Conservation (phyloP, 2,113 vertebrate genomes). For the Cephalophus harveyi region DNA sequence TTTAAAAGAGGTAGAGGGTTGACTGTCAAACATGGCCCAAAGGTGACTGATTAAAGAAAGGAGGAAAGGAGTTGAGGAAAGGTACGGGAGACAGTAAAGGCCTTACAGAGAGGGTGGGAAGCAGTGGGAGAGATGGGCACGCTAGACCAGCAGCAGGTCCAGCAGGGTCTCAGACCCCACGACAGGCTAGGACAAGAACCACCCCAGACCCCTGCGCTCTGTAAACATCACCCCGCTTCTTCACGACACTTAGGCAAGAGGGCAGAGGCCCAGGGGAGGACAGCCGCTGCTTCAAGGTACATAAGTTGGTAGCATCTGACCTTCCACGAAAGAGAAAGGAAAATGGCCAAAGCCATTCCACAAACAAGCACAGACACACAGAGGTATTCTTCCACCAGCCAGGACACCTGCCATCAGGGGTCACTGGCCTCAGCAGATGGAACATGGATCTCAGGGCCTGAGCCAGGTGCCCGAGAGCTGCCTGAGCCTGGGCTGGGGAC, state of each 20-base stretch:
- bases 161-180: background rate
- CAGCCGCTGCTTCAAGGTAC: background rate
- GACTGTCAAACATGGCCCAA: background rate
- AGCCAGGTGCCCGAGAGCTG: background rate
- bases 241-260: background rate
- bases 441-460: background rate
- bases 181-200: background rate
- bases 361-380: background rate
- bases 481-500: background rate
- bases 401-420: background rate
- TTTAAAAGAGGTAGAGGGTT: background rate
- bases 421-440: accelerated
- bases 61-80: accelerated
- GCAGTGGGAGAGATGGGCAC: no score
- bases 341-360: background rate
- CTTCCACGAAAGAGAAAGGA: background rate
- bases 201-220: accelerated
- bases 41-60: background rate
- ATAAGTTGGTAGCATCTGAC: background rate
- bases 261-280: background rate
- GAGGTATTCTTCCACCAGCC: background rate
- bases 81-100: background rate
- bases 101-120: background rate
- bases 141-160: background rate
- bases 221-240: background rate